These are phyloP conservation scores for Austrolebias charrua DNA, from an alignment of 2,797 vertebrate species.

Conservation along the genomic window DNA sequence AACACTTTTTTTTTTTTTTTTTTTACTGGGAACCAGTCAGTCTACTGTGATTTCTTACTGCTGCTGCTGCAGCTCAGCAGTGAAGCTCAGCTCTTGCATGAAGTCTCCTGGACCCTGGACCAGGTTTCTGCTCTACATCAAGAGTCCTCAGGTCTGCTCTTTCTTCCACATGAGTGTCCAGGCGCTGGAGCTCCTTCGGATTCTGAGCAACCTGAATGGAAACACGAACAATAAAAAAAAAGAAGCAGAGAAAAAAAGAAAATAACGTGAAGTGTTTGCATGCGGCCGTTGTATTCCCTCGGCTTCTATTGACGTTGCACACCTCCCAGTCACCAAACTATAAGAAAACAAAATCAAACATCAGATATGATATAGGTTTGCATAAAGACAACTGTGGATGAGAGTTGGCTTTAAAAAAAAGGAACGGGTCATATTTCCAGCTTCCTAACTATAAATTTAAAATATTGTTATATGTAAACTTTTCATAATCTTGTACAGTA, in stretches of 20 bases:
- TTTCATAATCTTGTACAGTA: constrained; percentile 96
- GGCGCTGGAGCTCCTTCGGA: constrained; percentile 58
- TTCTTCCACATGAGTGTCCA: constrained; percentile 59
- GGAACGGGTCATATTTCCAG: constrained; percentile 84
- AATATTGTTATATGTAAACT: constrained; percentile 94
- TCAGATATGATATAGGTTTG: constrained; percentile 69
- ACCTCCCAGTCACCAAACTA: constrained; percentile 87
- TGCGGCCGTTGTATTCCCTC: constrained; percentile 93
- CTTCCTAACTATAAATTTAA: constrained; percentile 86
- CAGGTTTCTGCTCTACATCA: constrained; percentile 58
- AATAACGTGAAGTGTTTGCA: constrained; percentile 95
- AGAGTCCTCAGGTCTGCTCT: constrained; percentile 65
- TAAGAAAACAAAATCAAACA: constrained; percentile 78
- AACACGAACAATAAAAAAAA: constrained; percentile 45
- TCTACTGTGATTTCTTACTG: constrained; percentile 74
- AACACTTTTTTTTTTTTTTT: constrained; percentile 35
- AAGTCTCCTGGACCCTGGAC: constrained; percentile 57
- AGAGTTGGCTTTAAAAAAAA: constrained; percentile 69
- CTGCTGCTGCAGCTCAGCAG: constrained; percentile 56
- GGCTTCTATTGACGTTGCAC: constrained; percentile 91
- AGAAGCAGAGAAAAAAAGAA: constrained; percentile 46
- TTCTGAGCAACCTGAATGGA: constrained; percentile 59
- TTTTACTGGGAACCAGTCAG: constrained; percentile 55
- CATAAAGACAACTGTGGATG: constrained; percentile 74
- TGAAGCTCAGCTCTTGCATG: constrained; percentile 55